Base-by-base conservation (phyloP, 2,113 vertebrate species). In the Tachuris rubrigastra region DNA sequence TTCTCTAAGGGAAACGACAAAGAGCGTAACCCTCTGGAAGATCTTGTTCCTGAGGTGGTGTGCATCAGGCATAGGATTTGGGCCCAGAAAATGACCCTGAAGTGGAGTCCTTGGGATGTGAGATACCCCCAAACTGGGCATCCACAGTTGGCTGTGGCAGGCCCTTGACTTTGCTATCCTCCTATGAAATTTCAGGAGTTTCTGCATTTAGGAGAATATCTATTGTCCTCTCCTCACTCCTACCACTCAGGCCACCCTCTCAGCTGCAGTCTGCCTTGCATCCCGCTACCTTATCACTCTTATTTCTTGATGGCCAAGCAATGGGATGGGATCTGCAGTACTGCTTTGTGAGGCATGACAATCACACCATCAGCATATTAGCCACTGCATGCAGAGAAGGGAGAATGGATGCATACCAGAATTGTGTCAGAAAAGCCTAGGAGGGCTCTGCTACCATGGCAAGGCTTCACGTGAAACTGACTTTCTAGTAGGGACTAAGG, bases 381-480 rank as follows among this genome's bases (percentile, higher is more conserved):
- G 5, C 13, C 13, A 41, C 37, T 1, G 3, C 20, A 10, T 10
- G 59, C 50, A 67, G 14, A 12, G 15, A 60, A 74, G 4, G 10
- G 18, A 76, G 21, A 46, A 80, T 4, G 7, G 5, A 60, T 27
- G 9, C 9, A 35, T 2, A 80, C 35, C 6, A 66, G 24, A 77
- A 52, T 3, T 52, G 16, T 6, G 3, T 12, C 58, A 67, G 23
- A 73, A 56, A 74, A 87, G 7, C 11, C 39, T 20, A 14, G 30
- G 13, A 44, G 23, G 8, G 5, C 8, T 66, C 44, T 47, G 18
- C 31, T 49, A 23, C 18, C 22, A 37, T 2, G 1, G 8, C 7
- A 75, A 58, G 9, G 28, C 20, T 72, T 27, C 56, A 30, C 0
- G 0, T 14, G 2, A 6, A 63, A 12, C n/a, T 82, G 24, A 18